Percentiles rank a stretch among this genome's conserved stretches.
Conservation (phyloP, 2,113 vertebrate species). For the Cinclus cinclus region DNA sequence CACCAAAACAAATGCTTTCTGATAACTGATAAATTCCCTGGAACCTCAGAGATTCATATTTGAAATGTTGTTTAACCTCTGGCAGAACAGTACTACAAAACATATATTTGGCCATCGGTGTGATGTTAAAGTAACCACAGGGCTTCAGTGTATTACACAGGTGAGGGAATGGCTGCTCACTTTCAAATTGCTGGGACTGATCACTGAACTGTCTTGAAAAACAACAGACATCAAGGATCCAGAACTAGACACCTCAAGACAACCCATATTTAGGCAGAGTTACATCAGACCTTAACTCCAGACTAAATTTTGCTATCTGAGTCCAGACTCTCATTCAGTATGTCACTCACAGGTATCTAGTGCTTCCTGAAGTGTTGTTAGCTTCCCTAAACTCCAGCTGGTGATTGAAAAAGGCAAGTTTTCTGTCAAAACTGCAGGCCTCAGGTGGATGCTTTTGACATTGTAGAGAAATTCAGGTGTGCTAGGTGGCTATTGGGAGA, state of each 20-base stretch:
- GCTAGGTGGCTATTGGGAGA: neutral
- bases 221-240: neutral
- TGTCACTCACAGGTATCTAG: neutral
- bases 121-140: neutral
- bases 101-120: accelerated
- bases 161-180: neutral
- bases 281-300: neutral
- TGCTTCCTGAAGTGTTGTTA: neutral
- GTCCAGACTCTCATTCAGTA: neutral
- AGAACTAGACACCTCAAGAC: neutral
- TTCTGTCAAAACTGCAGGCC: neutral
- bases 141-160: neutral
- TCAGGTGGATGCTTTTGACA: neutral
- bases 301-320: neutral
- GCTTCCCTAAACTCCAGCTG: neutral
- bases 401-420: neutral
- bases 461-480: neutral
- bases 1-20: neutral
- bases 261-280: neutral
- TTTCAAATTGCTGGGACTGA: neutral
- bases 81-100: neutral
- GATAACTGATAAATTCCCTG: neutral
- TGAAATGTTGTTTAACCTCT: neutral
- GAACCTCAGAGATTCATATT: neutral
- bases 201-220: neutral